Conservation (phyloP, 2,113 vertebrate genomes). For the Platysteira castanea region DNA sequence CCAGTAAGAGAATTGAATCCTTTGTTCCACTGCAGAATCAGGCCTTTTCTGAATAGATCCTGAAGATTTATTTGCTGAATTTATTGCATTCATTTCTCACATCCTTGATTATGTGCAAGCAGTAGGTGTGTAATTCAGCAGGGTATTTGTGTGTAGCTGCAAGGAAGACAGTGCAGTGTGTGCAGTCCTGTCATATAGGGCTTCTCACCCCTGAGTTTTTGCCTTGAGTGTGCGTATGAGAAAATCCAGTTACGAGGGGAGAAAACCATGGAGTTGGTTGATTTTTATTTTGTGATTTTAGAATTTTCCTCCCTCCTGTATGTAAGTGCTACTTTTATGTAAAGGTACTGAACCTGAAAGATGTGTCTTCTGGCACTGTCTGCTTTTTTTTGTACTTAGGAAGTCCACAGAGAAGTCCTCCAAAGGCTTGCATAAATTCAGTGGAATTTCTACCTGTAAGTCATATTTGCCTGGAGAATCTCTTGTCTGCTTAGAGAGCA, state of each 20-base stretch:
- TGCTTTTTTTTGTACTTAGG: neutral
- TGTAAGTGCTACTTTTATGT: neutral
- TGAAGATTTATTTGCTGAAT: neutral
- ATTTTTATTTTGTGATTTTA: neutral
- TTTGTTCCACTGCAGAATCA: neutral
- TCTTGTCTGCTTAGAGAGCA: neutral
- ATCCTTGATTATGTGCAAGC: neutral
- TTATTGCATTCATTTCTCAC: fast-evolving
- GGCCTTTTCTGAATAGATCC: neutral
- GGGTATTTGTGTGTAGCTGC: neutral
- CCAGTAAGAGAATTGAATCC: neutral
- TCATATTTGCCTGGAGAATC: neutral
- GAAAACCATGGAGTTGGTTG: neutral
- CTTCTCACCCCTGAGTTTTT: neutral
- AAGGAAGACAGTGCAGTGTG: neutral
- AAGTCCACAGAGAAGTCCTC: neutral
- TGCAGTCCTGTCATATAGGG: neutral
- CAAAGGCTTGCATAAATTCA: neutral
- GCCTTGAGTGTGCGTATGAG: neutral
- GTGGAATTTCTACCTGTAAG: neutral
- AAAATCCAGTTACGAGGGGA: neutral
- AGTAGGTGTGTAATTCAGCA: neutral
- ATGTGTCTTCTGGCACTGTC: neutral
- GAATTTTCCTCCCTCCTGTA: neutral
- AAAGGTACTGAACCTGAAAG: neutral